Percentiles rank a stretch among this genome's conserved stretches.
Conservation (phyloP, 30 jellyfish, hydroid and myxozoan species). For the Mastigias papua region DNA sequence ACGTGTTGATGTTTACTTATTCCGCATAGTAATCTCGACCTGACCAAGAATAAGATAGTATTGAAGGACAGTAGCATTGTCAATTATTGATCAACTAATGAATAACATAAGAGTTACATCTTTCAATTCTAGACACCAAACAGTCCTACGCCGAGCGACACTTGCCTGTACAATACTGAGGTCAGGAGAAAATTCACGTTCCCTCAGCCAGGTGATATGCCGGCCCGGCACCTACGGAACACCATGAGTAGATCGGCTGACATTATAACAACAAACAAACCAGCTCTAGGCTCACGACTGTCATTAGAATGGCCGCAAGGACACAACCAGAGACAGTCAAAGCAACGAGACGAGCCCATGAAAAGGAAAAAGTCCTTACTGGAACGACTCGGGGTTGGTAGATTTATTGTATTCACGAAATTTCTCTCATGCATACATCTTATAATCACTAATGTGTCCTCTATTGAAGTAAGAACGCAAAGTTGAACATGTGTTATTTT, state of each 20-base stretch:
- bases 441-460: too few species aligned
- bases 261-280: constrained; percentile 9
- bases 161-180: constrained; percentile 22
- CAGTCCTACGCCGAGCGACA: constrained; percentile 63
- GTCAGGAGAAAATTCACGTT: constrained; percentile 50
- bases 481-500: too few species aligned
- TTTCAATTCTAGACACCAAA: constrained; percentile 31
- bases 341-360: constrained; percentile 20
- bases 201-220: constrained; percentile 52
- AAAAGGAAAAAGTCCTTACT: constrained; percentile 71
- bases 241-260: constrained; percentile 42
- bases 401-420: background rate
- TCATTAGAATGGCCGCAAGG: constrained; percentile 56
- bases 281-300: constrained; percentile 13
- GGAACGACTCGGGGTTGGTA: constrained; percentile 76
- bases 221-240: constrained; percentile 1
- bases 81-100: background rate
- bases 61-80: background rate
- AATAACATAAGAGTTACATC: background rate
- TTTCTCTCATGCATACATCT: background rate
- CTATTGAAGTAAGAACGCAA: too few species aligned
- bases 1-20: too few species aligned
- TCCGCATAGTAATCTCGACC: background rate
- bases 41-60: background rate
- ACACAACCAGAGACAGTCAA: constrained; percentile 10